Evolutionary conservation across 2,797 vertebrate species (phyloP), one percentile per base, ranked within the genome.

Genomic region (Muscicapa striata): DNA sequence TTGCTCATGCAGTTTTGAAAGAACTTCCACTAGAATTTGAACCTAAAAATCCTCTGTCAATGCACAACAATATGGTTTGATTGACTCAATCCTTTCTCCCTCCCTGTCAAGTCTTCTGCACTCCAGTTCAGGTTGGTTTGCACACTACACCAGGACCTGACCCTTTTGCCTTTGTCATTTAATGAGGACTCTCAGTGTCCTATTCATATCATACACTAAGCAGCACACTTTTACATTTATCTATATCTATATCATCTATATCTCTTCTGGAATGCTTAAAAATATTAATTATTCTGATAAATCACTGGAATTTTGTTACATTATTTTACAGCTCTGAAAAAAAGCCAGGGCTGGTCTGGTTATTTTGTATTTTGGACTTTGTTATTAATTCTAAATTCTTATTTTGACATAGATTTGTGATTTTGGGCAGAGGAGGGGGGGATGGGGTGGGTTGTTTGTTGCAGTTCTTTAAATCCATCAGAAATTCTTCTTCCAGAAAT

Each of bases 1-100:
- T 90, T 84, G 80, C 46, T 73, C 74, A 41, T 48, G 77, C 63
- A 32, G 61, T 87, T 82, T 57, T 84, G 82, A 94, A 79, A 75
- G 46, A 34, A 58, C 22, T 79, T 91, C 63, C 78, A 58, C 82
- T 81, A 81, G 74, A 87, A 83, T 8, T 4, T 29, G 51, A 80
- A 19, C 18, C 72, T 69, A 36, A 27, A 93, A 89, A 79, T 16
- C 6, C 15, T 15, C 55, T 23, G 6, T 10, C 24, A 29, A 15
- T 26, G 34, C 49, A 18, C 34, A 55, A 29, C 20, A 36, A 5
- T 14, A 4, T 5, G 34, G 5, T 59, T n/a, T 45, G 45, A 68
- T 27, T 40, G 29, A 41, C 29, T 29, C 46, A 27, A 1, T 6
- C 22, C 19, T 58, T 70, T 6, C 62, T 22, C 45, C 26, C 6